Base-by-base conservation (phyloP, 1,140 invertebrate genomes). In the Drosophila equinoxialis region DNA sequence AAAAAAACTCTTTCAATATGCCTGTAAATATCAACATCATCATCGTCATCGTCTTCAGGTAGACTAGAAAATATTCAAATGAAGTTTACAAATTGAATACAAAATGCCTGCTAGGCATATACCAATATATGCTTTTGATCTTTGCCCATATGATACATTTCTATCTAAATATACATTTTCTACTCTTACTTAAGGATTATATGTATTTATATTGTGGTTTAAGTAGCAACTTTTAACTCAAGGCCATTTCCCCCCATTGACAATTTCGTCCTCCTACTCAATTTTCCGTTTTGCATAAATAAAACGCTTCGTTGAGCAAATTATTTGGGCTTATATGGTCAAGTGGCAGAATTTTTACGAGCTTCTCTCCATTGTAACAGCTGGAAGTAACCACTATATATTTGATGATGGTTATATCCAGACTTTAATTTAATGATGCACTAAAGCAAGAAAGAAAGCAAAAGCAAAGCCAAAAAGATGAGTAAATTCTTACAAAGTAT, bases 301-400 rank as follows among this genome's bases (percentile, higher is more conserved):
- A 23, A 51, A 51, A 51, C 17, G 45, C 45, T 51, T 51, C 45
- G 45, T 37, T 59, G 57, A 11, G 33, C 57, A 37, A 59, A 37
- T 58, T 58, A 11, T 10, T n/a, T 8, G 23, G 55, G 55, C 55
- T 58, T 58, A 58, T 13, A 58, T 59, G 57, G 57, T 59, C 57
- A 59, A 59, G 57, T 33, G 30, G 57, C 33, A 17, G 33, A 17
- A 59, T 37, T 59, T 59, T 59, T 59, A 59, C 30, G 57, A 59
- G 57, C 33, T 51, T 51, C 45, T 51, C 45, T 51, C 14, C 30
- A 59, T 17, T 59, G 57, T 59, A 59, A 20, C 57, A 59, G 33
- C 57, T 59, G 57, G 57, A 59, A 33, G n/a, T 59, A 59, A 59
- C 57, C 57, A 59, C 57, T 59, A 59, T 59, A 59, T 59, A 58